Base-by-base conservation (phyloP, 2,888 invertebrate genomes). In the Conops quadrifasciatus region DNA sequence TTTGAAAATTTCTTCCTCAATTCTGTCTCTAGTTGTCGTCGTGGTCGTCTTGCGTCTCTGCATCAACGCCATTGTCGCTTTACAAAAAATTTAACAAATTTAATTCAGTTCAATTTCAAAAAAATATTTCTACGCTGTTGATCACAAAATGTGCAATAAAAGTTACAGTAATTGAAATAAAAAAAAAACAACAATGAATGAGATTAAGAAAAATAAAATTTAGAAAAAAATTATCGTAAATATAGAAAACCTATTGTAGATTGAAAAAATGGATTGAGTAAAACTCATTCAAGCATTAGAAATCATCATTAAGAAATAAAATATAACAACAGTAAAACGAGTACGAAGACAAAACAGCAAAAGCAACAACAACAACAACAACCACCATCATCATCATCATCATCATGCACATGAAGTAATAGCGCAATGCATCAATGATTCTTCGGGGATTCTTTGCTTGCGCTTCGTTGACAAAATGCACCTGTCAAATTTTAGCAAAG, bases 61-160 rank as follows among this genome's bases (percentile, higher is more conserved):
- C n/a, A n/a, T n/a, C n/a, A n/a, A n/a, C n/a, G n/a, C n/a, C n/a
- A n/a, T n/a, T n/a, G n/a, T n/a, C n/a, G n/a, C n/a, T n/a, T n/a
- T n/a, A n/a, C n/a, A 13, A 26, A 4, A 4, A 58, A 58, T 24
- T 21, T 24, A 15, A 58, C 58, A 58, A 58, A 4, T 58, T 26
- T 7, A 58, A 24, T 60, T 60, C 60, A 60, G 26, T 60, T 60
- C n/a, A 60, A 60, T 60, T 60, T 30, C 36, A 60, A n/a, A 26
- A 19, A 63, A 47, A 47, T 63, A 63, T 63, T 63, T 63, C 63
- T 11, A 45, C 63, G 47, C 49, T n/a, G 63, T 63, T 63, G 63
- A 63, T 16, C 49, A 49, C 26, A 63, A 47, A 47, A 63, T 63
- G 26, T 49, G 62, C 16, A 47, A n/a, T 49, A 36, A 36, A 36